Base-by-base conservation (phyloP, 2,888 invertebrate species). In the Choreutis nemorana region DNA sequence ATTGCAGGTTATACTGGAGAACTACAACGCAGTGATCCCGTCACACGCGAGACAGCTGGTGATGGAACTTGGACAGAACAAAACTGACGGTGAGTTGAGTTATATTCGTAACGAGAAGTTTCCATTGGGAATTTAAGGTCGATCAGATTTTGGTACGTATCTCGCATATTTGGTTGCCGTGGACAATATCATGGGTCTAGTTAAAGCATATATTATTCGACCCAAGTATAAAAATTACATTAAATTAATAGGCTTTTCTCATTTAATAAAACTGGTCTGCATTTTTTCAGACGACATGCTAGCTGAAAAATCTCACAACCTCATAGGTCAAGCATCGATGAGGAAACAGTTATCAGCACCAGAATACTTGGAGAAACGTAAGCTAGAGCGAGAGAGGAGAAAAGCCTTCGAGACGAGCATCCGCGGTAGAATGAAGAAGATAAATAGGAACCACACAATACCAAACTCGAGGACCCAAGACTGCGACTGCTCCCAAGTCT, bases 11-110 rank as follows among this genome's bases (percentile, higher is more conserved):
- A 96, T 97, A 56, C 77, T 97, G 44, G 96, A 97, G 61, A 96
- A 95, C 72, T 96, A 94, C 68, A 89, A 88, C 38, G 92, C 90
- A 1, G 92, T 91, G 40, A 97, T 97, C 54, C 97, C 97, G n/a
- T 90, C 88, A 31, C 94, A 95, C 54, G 97, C 96, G 9, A 86
- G 93, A 46, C 94, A 95, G 55, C 80, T 97, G 29, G 93, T 97
- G 26, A 91, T 94, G 86, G 87, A 91, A 58, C 81, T 94, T 3
- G 92, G 92, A 23, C 91, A 91, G 57, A 88, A 87, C 41, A 83
- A 84, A 53, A 84, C 83, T 42, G 86, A 86, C 50, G 87, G 87
- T 86, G 58, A 57, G 56, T 38, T 26, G n/a, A n/a, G n/a, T n/a
- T n/a, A n/a, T n/a, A n/a, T n/a, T n/a, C n/a, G n/a, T n/a, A n/a